Conservation (phyloP, 2,888 invertebrate species). For the Campopleginae sp. region DNA sequence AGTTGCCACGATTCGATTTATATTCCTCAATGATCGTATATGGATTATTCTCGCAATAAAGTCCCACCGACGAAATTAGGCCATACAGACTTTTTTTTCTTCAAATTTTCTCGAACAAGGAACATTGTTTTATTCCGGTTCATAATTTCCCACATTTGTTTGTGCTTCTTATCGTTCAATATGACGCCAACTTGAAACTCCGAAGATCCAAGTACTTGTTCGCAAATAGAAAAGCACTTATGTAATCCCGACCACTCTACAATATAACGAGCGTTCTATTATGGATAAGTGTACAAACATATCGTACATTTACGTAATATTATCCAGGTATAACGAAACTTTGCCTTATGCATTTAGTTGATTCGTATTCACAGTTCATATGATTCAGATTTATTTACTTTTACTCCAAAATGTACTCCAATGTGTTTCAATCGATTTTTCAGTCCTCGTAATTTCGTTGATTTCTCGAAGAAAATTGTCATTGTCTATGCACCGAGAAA, state of each 20-base stretch:
- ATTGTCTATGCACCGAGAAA: too few species aligned
- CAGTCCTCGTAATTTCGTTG: neutral
- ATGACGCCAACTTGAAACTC: neutral
- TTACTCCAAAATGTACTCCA: neutral
- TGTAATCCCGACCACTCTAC: constrained; percentile 50
- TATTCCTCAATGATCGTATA: neutral
- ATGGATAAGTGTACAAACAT: constrained; percentile 40
- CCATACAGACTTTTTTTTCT: neutral
- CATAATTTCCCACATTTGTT: neutral
- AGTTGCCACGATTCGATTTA: neutral
- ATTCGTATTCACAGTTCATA: neutral
- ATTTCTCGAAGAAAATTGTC: too few species aligned
- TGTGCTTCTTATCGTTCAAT: neutral
- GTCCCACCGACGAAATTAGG: neutral
- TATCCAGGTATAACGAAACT: constrained; percentile 44
- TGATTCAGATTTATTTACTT: neutral
- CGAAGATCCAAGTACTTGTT: constrained; percentile 48
- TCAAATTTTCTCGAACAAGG: neutral
- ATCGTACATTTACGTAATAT: constrained; percentile 48
- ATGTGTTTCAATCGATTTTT: neutral
- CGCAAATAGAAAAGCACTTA: constrained; percentile 60
- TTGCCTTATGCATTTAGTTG: constrained; percentile 3
- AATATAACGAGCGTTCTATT: constrained; percentile 50
- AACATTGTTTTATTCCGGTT: neutral
- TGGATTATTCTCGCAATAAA: too few species aligned